These are phyloP conservation scores for Entelurus aequoreus DNA, from an alignment of 2,113 vertebrate species.

Conservation along the genomic window DNA sequence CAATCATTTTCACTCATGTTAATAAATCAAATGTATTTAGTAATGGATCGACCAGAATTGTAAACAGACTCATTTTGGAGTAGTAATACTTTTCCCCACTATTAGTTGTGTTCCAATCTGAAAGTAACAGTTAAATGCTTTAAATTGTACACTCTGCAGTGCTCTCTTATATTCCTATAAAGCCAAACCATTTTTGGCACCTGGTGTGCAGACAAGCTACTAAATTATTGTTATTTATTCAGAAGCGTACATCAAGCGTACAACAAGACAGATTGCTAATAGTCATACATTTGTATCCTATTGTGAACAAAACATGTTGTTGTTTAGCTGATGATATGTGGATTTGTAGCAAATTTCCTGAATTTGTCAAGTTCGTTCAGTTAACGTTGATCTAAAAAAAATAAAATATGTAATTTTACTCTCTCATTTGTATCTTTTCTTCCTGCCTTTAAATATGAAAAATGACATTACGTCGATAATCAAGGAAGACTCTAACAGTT, in stretches of 20 bases:
- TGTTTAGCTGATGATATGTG: conserved; percentile 53
- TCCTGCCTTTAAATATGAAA: not conserved
- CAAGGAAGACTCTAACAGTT: no score
- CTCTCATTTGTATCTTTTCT: conserved; percentile 18
- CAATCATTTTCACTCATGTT: conserved; percentile 11
- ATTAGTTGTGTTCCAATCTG: conserved; percentile 21
- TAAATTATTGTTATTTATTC: conserved; percentile 57
- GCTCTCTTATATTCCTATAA: no score
- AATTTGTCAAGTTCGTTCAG: conserved; percentile 66
- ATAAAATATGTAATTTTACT: conserved; percentile 59
- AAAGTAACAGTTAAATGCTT: conserved; percentile 34
- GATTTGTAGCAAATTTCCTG: conserved; percentile 63
- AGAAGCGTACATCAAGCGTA: conserved; percentile 69
- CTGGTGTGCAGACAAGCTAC: conserved; percentile 70
- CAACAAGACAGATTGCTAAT: conserved; percentile 56
- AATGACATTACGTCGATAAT: no score
- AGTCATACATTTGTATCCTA: conserved; percentile 62
- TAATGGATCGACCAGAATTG: not conserved
- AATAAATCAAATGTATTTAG: conserved; percentile 2
- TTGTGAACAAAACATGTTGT: conserved; percentile 64
- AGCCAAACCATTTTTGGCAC: conserved; percentile 63
- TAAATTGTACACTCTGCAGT: conserved; percentile 25
- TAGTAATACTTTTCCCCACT: conserved; percentile 14
- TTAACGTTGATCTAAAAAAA: conserved; percentile 60
- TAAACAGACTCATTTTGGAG: no score